Conservation (phyloP, 1,140 invertebrate species). For the Philopotamus ludificatus region DNA sequence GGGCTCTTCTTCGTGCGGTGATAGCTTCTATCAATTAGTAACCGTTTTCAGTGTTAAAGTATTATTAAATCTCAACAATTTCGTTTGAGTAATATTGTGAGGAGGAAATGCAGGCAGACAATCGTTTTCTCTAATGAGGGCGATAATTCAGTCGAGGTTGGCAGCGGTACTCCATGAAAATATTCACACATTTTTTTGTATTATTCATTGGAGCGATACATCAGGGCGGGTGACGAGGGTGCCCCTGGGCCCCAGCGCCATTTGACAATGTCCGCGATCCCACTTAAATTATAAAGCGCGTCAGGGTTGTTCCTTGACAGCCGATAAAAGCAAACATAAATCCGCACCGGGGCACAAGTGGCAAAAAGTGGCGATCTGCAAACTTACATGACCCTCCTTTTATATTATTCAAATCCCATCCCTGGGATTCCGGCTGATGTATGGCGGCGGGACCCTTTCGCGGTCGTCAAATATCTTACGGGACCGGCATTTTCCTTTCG, state of each 20-base stretch:
- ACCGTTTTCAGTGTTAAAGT: too few relatives aligned
- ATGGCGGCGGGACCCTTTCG: conserved; percentile 4
- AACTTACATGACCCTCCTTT: conserved; percentile 16
- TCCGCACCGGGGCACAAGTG: conserved; percentile 11
- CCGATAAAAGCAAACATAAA: conserved; percentile 41
- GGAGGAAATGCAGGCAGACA: neutral
- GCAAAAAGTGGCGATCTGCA: conserved; percentile 28
- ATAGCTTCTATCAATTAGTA: too few relatives aligned
- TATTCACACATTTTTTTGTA: conserved; percentile 34
- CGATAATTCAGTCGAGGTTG: conserved; percentile 7
- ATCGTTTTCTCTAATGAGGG: conserved; percentile 19
- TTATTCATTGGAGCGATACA: conserved; percentile 37
- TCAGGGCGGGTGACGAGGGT: conserved; percentile 3
- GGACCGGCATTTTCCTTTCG: too few relatives aligned
- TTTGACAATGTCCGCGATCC: conserved; percentile 40
- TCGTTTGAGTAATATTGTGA: too few relatives aligned
- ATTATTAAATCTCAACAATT: too few relatives aligned
- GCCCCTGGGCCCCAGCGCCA: conserved; percentile 1
- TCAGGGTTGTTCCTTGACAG: conserved; percentile 35
- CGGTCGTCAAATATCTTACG: neutral
- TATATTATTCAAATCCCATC: conserved; percentile 20
- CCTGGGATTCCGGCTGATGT: neutral
- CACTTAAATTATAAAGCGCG: conserved; percentile 41
- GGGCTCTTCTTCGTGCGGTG: too few relatives aligned
- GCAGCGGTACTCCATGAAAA: conserved; percentile 5